Conservation (phyloP, 2,888 invertebrate species). For the Bruchidius siliquastri region DNA sequence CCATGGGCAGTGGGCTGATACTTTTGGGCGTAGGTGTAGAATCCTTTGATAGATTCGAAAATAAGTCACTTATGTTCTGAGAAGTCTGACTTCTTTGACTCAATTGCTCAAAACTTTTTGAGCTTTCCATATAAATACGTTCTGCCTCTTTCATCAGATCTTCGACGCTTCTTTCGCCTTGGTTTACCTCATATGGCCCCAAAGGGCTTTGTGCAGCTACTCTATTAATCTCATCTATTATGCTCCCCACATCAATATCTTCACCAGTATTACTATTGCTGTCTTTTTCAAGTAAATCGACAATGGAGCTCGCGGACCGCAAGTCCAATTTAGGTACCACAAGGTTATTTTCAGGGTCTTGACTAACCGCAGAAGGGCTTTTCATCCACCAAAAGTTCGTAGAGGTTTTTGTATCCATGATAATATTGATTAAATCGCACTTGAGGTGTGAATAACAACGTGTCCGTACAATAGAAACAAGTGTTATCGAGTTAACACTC, state of each 20-base stretch:
- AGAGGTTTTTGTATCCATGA: slow-evolving; percentile 37
- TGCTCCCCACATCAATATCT: slow-evolving; percentile 62
- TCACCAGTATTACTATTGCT: slow-evolving; percentile 28
- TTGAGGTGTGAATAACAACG: slow-evolving; percentile 11
- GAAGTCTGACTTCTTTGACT: slow-evolving; percentile 45
- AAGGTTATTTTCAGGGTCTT: slow-evolving; percentile 24
- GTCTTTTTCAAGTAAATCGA: slow-evolving; percentile 43
- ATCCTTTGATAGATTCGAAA: slow-evolving; percentile 31
- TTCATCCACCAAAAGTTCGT: slow-evolving; percentile 43
- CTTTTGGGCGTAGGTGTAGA: slow-evolving; percentile 44
- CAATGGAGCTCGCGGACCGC: slow-evolving; percentile 37
- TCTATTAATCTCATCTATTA: slow-evolving; percentile 65
- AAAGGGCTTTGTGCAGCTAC: slow-evolving; percentile 46
- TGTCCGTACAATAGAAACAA: slow-evolving; percentile 1
- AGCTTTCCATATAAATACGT: slow-evolving; percentile 48
- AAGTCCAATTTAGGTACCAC: slow-evolving; percentile 30
- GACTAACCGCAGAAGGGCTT: slow-evolving; percentile 26
- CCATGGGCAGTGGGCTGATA: slow-evolving; percentile 42
- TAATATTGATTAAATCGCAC: slow-evolving; percentile 32
- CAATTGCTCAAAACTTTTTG: slow-evolving; percentile 47
- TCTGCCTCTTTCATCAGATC: slow-evolving; percentile 58
- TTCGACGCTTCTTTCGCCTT: slow-evolving; percentile 53
- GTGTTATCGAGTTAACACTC: slow-evolving; percentile 8
- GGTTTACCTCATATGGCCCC: slow-evolving; percentile 44
- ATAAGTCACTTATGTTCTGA: slow-evolving; percentile 40